phyloP scores from a whole-genome alignment of 1,140 invertebrate genomes.

The Diploscapter pachys region DNA sequence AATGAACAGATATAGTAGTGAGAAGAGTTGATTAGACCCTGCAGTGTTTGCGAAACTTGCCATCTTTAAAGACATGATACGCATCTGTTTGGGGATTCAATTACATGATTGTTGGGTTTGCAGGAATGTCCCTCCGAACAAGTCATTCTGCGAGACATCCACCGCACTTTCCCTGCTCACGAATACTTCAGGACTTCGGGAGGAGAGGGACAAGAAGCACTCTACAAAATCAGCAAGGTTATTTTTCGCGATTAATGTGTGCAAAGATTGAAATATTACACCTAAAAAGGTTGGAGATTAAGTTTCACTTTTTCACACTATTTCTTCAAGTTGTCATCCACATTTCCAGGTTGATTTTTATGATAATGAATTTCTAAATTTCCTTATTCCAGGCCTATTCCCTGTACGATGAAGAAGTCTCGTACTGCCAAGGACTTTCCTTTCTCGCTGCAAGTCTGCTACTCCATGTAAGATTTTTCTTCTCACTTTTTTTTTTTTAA shows the following conservation, averaged over 20 bases:
- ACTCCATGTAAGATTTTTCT: slow-evolving; percentile 74
- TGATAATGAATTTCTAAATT: background rate
- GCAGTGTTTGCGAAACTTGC: background rate
- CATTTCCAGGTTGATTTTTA: background rate
- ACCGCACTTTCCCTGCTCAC: slow-evolving; percentile 95
- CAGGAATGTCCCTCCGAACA: slow-evolving; percentile 67
- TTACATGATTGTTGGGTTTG: background rate
- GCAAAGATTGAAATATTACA: too few relatives aligned
- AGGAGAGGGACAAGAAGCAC: slow-evolving; percentile 84
- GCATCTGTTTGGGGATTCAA: too few relatives aligned
- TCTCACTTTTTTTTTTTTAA: background rate
- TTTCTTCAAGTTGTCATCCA: background rate
- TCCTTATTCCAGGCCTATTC: slow-evolving; percentile 75
- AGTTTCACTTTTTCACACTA: background rate
- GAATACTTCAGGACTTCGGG: slow-evolving; percentile 91
- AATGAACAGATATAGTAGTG: background rate
- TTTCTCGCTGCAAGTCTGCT: slow-evolving; percentile 91
- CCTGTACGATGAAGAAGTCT: slow-evolving; percentile 91
- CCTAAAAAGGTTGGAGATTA: too few relatives aligned
- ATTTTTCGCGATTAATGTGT: background rate
- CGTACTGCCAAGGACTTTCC: slow-evolving; percentile 96
- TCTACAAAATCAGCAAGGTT: slow-evolving; percentile 78
- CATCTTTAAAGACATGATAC: background rate
- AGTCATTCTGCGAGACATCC: slow-evolving; percentile 90
- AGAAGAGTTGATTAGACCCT: background rate